Percentiles rank a stretch among this genome's conserved stretches.
Evolutionary conservation across 2,797 vertebrate species (phyloP).

Genomic region (Poeciliopsis gracilis): DNA sequence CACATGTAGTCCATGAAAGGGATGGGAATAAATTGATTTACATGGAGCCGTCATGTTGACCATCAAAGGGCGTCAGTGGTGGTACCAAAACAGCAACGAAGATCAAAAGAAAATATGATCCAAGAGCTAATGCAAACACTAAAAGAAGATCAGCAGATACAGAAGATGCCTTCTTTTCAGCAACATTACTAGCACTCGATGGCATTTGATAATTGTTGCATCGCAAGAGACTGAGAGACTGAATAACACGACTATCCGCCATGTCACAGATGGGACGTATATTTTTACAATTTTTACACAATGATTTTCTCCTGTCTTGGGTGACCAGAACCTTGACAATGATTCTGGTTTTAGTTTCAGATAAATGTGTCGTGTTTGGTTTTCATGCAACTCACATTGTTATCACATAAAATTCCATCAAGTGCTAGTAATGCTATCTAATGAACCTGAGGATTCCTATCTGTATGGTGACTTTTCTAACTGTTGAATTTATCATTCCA

Average conservation of each 20-base stretch:
- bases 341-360: background rate
- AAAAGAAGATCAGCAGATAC: background rate
- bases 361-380: background rate
- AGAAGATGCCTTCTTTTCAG: background rate
- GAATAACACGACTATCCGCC: background rate
- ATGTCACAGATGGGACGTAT: too few relatives aligned
- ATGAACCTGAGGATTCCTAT: background rate
- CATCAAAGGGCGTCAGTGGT: background rate
- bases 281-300: background rate
- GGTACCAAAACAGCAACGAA: background rate
- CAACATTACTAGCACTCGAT: background rate
- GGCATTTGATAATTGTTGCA: background rate
- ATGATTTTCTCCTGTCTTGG: background rate
- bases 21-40: background rate
- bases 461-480: background rate
- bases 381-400: background rate
- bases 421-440: background rate
- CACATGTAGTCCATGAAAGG: background rate
- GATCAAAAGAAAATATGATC: background rate
- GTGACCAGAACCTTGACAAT: background rate
- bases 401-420: background rate
- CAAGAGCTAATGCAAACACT: background rate
- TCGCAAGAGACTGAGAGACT: background rate
- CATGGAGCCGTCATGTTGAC: background rate
- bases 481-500: background rate